phyloP scores from a whole-genome alignment of 2,113 vertebrate genomes.

The Apodemus speciosus region DNA sequence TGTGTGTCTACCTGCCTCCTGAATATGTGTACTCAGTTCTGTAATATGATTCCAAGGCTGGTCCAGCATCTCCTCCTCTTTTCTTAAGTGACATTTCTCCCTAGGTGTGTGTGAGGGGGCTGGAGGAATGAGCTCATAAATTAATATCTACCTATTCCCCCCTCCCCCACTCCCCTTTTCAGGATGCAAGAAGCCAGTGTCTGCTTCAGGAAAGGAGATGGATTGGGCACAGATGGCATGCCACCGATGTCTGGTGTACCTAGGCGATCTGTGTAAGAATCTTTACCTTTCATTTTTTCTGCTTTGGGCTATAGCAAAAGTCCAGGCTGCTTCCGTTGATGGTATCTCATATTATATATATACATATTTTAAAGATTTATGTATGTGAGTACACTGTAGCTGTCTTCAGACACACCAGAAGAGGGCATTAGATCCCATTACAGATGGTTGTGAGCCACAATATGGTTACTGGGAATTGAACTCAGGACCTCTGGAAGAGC shows the following conservation, averaged over 20 bases:
- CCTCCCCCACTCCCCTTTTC: fast-evolving
- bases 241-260: slow-evolving; percentile 96
- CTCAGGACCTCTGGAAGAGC: too few relatives aligned
- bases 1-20: not conserved
- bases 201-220: slow-evolving; percentile 96
- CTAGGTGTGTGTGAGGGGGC: not conserved
- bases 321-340: not conserved
- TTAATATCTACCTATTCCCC: not conserved
- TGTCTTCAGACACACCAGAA: too few relatives aligned
- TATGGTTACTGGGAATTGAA: too few relatives aligned
- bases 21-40: not conserved
- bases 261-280: slow-evolving; percentile 95
- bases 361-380: too few relatives aligned
- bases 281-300: slow-evolving; percentile 33
- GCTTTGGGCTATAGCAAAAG: not conserved
- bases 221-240: slow-evolving; percentile 99
- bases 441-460: too few relatives aligned
- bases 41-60: not conserved
- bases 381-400: too few relatives aligned
- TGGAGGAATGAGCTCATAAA: not conserved
- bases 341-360: too few relatives aligned
- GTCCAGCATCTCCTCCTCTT: not conserved
- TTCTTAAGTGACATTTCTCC: not conserved
- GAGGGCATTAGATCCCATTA: too few relatives aligned
- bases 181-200: slow-evolving; percentile 96